Evolutionary conservation across 2,888 invertebrate genomes (phyloP).

Genomic region (Melangyna quadrimaculata): DNA sequence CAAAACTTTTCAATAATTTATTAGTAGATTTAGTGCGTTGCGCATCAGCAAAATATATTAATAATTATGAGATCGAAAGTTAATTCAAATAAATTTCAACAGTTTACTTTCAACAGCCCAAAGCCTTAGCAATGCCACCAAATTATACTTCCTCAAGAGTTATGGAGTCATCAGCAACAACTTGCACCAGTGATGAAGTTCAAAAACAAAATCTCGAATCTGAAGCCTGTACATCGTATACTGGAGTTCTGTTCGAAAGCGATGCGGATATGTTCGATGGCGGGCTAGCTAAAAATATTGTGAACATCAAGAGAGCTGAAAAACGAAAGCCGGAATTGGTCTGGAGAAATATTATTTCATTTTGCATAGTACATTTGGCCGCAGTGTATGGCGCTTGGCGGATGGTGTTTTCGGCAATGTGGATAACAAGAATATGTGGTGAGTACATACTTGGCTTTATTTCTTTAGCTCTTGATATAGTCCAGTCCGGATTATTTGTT

Average conservation of each 20-base stretch:
- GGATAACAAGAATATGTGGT: constrained; percentile 88
- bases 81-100: neutral
- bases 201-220: constrained; percentile 73
- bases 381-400: constrained; percentile 89
- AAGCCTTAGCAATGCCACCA: constrained; percentile 75
- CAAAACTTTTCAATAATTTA: neutral
- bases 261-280: constrained; percentile 85
- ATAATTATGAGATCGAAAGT: neutral
- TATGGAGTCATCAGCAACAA: constrained; percentile 75
- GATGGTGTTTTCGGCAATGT: constrained; percentile 88
- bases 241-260: constrained; percentile 85
- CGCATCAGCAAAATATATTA: neutral
- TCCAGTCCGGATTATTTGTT: too few relatives aligned
- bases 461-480: too few relatives aligned
- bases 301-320: constrained; percentile 83
- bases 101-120: neutral
- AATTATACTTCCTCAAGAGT: constrained; percentile 74
- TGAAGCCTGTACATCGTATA: constrained; percentile 77
- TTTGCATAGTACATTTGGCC: constrained; percentile 88
- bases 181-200: neutral
- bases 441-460: constrained; percentile 79
- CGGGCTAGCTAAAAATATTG: constrained; percentile 83
- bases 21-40: neutral
- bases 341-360: constrained; percentile 91
- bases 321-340: constrained; percentile 84